phyloP scores from a whole-genome alignment of 2,888 invertebrate species.

The Slavum lentiscoides region DNA sequence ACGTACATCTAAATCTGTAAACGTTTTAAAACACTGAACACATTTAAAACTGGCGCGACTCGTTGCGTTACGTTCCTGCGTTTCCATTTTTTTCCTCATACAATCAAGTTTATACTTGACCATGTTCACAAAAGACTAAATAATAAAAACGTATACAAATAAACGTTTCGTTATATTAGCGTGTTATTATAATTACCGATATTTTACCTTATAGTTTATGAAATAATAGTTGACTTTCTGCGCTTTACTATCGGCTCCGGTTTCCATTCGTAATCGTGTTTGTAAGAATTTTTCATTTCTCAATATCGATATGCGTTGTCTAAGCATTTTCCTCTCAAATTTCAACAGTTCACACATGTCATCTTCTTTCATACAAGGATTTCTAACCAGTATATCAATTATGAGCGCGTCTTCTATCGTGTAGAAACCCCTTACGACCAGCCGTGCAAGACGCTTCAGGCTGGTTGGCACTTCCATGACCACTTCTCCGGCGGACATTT shows the following conservation, averaged over 20 bases:
- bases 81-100: slow-evolving; percentile 93
- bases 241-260: slow-evolving; percentile 89
- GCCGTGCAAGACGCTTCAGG: slow-evolving; percentile 85
- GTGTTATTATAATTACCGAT: neutral
- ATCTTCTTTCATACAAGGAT: slow-evolving; percentile 94
- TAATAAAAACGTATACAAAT: neutral
- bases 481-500: slow-evolving; percentile 48
- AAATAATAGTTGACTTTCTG: slow-evolving; percentile 97
- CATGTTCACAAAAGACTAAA: slow-evolving; percentile 87
- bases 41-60: slow-evolving; percentile 95
- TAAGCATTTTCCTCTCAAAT: slow-evolving; percentile 90
- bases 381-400: slow-evolving; percentile 92
- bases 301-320: slow-evolving; percentile 81
- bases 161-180: neutral
- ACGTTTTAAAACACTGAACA: slow-evolving; percentile 86
- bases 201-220: slow-evolving; percentile 84
- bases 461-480: slow-evolving; percentile 88
- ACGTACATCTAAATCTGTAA: slow-evolving; percentile 87
- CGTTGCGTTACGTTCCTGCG: slow-evolving; percentile 91
- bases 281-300: slow-evolving; percentile 93
- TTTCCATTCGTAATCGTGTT: slow-evolving; percentile 91
- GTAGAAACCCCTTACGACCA: slow-evolving; percentile 92
- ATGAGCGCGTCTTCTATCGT: slow-evolving; percentile 91
- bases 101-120: slow-evolving; percentile 96
- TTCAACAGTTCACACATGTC: slow-evolving; percentile 87